Base-by-base conservation (phyloP, 2,113 vertebrate genomes). In the Uria aalge region DNA sequence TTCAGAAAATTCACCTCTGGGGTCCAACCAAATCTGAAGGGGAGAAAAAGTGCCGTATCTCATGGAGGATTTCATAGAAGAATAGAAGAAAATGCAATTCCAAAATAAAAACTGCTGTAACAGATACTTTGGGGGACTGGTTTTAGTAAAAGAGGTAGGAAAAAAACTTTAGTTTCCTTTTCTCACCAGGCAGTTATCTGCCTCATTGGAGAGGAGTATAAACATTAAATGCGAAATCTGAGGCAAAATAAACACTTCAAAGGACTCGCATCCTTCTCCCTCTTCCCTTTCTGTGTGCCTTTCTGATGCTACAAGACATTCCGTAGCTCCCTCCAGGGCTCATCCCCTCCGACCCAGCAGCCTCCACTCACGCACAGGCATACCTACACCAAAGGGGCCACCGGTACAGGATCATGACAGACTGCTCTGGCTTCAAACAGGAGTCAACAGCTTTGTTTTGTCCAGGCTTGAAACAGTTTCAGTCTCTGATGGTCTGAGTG, bases 31-130 rank as follows among this genome's bases (percentile, higher is more conserved):
- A 68, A 85, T 72, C 64, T 89, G 73, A 84, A 82, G 23, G 34
- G 8, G 10, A 88, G 30, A 75, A 97, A 79, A 86, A 75, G 26
- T 24, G 16, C 16, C 50, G n/a, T 53, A n/a, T 89, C 43, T 94
- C 36, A 34, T 21, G 47, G 14, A 87, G 24, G 24, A 78, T 78
- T 92, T 89, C 4, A 4, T 36, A 72, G n/a, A 83, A 83, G 38
- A 69, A 83, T 40, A 24, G 21, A 62, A 83, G 19, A 77, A 95
- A 95, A 91, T 56, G 3, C 87, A 94, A 86, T 75, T 93, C 27
- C n/a, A 84, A 92, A 85, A 76, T 73, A 86, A 84, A 81, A 88
- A 32, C 17, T 50, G 15, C 12, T 80, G 3, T 36, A 79, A 43
- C n/a, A 92, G 21, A 71, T 59, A 75, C 56, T 77, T 67, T n/a